These are phyloP conservation scores for Sebastes goodei DNA, from an alignment of 2,797 vertebrate species.

Conservation along the genomic window DNA sequence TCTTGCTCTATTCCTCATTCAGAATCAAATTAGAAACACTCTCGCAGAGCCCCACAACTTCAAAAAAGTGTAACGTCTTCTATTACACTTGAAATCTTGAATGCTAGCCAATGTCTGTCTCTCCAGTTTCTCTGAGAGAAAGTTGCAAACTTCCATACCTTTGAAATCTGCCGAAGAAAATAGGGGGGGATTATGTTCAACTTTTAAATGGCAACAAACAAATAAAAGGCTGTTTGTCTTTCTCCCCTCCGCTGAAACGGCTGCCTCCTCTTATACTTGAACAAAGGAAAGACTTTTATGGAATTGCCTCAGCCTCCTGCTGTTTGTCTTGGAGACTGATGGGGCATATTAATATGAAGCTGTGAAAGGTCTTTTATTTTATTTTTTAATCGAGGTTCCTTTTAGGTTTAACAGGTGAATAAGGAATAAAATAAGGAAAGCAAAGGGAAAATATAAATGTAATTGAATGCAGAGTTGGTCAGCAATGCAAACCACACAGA, in stretches of 20 bases:
- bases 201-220: constrained; percentile 47
- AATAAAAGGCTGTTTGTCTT: constrained; percentile 52
- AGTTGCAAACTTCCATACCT: constrained; percentile 32
- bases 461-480: constrained; percentile 11
- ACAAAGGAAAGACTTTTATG: constrained; percentile 43
- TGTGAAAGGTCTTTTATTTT: constrained; percentile 39
- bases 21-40: constrained; percentile 68
- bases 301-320: constrained; percentile 32
- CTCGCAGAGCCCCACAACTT: constrained; percentile 46
- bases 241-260: constrained; percentile 14
- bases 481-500: neutral
- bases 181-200: constrained; percentile 41
- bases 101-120: constrained; percentile 17
- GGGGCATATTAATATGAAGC: constrained; percentile 52
- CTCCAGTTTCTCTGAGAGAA: constrained; percentile 42
- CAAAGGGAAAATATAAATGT: neutral
- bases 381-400: neutral
- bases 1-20: constrained; percentile 56
- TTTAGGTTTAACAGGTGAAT: neutral
- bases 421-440: neutral
- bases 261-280: constrained; percentile 5
- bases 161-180: constrained; percentile 48
- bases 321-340: constrained; percentile 50
- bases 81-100: constrained; percentile 54
- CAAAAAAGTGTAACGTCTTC: constrained; percentile 44